phyloP scores from a whole-genome alignment of 1,140 invertebrate species.

The Drosophila melanica region DNA sequence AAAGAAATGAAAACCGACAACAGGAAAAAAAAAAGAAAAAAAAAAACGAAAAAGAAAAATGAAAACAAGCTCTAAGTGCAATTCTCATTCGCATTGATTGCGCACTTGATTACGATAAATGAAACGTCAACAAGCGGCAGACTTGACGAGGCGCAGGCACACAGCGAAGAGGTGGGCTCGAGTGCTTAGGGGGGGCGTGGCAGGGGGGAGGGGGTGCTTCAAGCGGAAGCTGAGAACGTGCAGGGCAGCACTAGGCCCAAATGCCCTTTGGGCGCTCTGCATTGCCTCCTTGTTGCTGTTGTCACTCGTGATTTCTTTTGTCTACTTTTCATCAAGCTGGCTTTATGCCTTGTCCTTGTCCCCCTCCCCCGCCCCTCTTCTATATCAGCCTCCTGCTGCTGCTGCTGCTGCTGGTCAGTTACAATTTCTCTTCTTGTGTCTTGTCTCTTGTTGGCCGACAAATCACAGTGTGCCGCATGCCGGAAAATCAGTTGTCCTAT shows the following conservation, averaged over 20 bases:
- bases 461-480: constrained; percentile 68
- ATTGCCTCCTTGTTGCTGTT: constrained; percentile 33
- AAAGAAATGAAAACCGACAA: neutral
- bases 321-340: constrained; percentile 45
- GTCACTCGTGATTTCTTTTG: constrained; percentile 74
- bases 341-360: constrained; percentile 1
- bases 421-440: constrained; percentile 22
- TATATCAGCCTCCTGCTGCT: neutral
- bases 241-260: constrained; percentile 31
- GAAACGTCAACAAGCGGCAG: constrained; percentile 73
- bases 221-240: constrained; percentile 15
- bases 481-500: constrained; percentile 72
- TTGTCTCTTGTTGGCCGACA: constrained; percentile 51
- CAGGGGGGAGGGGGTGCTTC: neutral
- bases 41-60: constrained; percentile 1
- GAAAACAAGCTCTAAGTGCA: constrained; percentile 61
- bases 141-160: constrained; percentile 22
- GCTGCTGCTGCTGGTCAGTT: constrained; percentile 12
- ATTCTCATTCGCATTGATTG: constrained; percentile 79
- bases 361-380: neutral
- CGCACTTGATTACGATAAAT: constrained; percentile 82
- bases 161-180: neutral
- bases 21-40: neutral
- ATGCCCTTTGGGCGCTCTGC: constrained; percentile 49
- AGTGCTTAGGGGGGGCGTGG: neutral